phyloP scores from a whole-genome alignment of 1,140 invertebrate species.

The Bombus picipes region DNA sequence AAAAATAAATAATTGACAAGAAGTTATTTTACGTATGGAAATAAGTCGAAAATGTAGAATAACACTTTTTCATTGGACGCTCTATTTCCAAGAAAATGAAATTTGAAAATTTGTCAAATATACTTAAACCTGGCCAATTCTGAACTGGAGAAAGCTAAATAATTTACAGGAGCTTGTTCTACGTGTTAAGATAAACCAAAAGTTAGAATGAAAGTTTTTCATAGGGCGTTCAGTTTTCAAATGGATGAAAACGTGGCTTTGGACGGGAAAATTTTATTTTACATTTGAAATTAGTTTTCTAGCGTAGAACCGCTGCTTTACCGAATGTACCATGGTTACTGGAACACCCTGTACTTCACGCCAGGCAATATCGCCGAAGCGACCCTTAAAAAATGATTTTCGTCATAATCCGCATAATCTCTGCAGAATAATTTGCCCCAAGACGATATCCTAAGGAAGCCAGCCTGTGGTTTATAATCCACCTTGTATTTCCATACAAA shows the following conservation, averaged over 20 bases:
- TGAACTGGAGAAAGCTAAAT: too few species aligned
- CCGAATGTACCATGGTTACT: not conserved
- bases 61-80: too few species aligned
- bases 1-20: not conserved
- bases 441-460: conserved; percentile 26
- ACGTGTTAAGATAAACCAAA: too few species aligned
- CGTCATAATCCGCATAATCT: not conserved
- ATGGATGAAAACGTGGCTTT: too few species aligned
- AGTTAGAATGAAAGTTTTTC: too few species aligned
- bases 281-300: not conserved
- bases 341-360: not conserved
- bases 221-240: too few species aligned
- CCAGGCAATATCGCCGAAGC: not conserved
- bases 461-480: conserved; percentile 49
- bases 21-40: not conserved
- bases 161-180: too few species aligned
- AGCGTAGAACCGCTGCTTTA: not conserved
- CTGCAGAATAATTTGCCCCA: not conserved
- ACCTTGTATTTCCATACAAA: conserved; percentile 60
- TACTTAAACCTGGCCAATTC: too few species aligned
- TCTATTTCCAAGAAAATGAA: too few species aligned
- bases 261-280: not conserved
- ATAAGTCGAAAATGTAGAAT: not conserved
- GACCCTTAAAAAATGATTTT: not conserved
- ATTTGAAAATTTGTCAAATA: too few species aligned